Base-by-base conservation (phyloP, 2,797 vertebrate species). In the Acrossocheilus wenchowensis region DNA sequence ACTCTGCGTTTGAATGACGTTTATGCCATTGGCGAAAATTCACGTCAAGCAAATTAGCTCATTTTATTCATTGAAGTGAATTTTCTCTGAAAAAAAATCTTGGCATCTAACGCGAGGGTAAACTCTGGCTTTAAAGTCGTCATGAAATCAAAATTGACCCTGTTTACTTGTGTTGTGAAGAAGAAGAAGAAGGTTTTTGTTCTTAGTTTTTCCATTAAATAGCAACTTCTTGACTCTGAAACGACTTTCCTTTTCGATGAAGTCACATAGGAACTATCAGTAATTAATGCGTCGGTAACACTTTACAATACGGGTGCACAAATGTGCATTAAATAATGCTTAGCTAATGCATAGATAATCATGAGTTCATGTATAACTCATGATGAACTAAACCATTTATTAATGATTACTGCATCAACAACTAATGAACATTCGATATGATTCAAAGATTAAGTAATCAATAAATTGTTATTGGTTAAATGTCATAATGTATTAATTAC, bases 1-100 rank as follows among this genome's bases (percentile, higher is more conserved):
- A 60, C 50, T 60, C 50, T 6, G 36, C 45, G 43, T 77, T 84
- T 84, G 19, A 62, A 83, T n/a, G 8, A 43, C 39, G n/a, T 60
- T 34, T 50, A 10, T 75, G 43, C 60, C 21, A 52, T 36, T 34
- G 82, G 41, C 34, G 9, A 72, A 71, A 19, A 54, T 52, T 69
- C 1, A 68, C 3, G 23, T 82, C 48, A 57, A 57, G 81, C 50
- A 43, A 43, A 54, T 41, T 57, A 11, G 34, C 48, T 43, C 7
- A 17, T 84, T 54, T 82, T 78, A 50, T 50, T 14, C 11, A 19
- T 62, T 83, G 66, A 41, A 54, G 68, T 72, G 2, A 23, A 21
- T 73, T 83, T 74, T 62, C 26, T n/a, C 1, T 60, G 6, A 54
- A 41, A 30, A 30, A 36, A 54, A 81, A 68, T 23, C 43, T 54